A percentile compares a stretch with the other conserved stretches of the same genome.
phyloP scores from a whole-genome alignment of 2,888 invertebrate species.

The Athalia cordata region DNA sequence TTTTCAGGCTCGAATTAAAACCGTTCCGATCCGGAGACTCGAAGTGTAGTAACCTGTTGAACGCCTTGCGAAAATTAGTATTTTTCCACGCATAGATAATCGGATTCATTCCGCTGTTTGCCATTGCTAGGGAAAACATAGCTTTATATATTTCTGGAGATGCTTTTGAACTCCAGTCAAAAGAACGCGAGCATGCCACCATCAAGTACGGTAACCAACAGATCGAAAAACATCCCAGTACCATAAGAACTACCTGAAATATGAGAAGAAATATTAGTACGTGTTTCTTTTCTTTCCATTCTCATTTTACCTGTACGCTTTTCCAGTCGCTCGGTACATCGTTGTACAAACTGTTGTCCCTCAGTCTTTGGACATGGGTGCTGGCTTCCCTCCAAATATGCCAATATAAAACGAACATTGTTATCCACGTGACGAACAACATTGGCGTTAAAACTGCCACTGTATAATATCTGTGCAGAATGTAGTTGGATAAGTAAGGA shows the following conservation, averaged over 20 bases:
- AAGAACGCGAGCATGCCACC: slow-evolving; percentile 79
- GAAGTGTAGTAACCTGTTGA: slow-evolving; percentile 81
- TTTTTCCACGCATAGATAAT: slow-evolving; percentile 92
- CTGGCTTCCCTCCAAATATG: slow-evolving; percentile 87
- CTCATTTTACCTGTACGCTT: slow-evolving; percentile 80
- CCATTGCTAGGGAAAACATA: slow-evolving; percentile 84
- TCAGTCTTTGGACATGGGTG: slow-evolving; percentile 82
- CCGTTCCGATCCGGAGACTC: slow-evolving; percentile 78
- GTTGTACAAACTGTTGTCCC: slow-evolving; percentile 77
- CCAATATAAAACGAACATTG: slow-evolving; percentile 85
- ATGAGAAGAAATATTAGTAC: slow-evolving; percentile 21
- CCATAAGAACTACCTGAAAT: slow-evolving; percentile 82
- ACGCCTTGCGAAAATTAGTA: slow-evolving; percentile 84
- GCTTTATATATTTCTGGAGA: slow-evolving; percentile 77
- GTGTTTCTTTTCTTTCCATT: background rate
- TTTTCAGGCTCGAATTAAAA: slow-evolving; percentile 71
- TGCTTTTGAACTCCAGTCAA: slow-evolving; percentile 76
- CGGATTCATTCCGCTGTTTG: slow-evolving; percentile 88
- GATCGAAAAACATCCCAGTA: slow-evolving; percentile 86
- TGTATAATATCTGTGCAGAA: slow-evolving; percentile 58
- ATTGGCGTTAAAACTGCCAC: slow-evolving; percentile 79
- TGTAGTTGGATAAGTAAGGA: background rate
- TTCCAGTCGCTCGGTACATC: slow-evolving; percentile 79
- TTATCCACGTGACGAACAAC: slow-evolving; percentile 84
- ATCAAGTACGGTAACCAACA: slow-evolving; percentile 89